Base-by-base conservation (phyloP, 2,113 vertebrate genomes). In the Pelusios castaneus region DNA sequence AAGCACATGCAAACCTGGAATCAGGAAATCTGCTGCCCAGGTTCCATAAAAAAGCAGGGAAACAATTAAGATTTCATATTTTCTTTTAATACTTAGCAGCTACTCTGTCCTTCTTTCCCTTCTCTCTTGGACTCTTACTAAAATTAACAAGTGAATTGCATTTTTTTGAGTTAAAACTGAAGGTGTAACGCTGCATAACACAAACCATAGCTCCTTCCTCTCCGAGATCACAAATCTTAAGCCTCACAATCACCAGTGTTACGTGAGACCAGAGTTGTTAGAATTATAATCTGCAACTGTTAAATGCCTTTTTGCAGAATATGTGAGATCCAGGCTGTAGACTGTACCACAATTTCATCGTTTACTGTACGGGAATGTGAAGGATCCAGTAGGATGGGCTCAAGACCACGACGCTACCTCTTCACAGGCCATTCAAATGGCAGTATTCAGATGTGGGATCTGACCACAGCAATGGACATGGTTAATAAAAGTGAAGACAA, bases 361-460 rank as follows among this genome's bases (percentile, higher is more conserved):
- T 99, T 99, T 91, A 99, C 99, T 17, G 99, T 99, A 79, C 96
- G 99, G 7, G 99, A 99, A 97, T 99, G 99, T 43, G 99, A 99
- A 95, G 99, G 99, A 24, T 99, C 99, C 73, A 99, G 99, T 89
- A 98, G 99, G 70, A 99, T 99, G 99, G 99, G 99, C 82, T 99
- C 99, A 0, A 97, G 99, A 90, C 99, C 99, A 1, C 98, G 99
- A 2, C 99, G 99, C 63, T 99, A 99, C 96, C 97, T 99, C 95
- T 99, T 99, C 96, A 99, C 99, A 0, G 99, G 99, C 29, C 99
- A 99, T 24, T 98, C 98, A 8, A 99, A 99, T 21, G 99, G 99
- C 86, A 99, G 99, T 98, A 99, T 99, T 94, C 99, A 99, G 93
- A 99, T 99, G 99, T 99, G 99, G 99, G 99, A 99, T 94, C 98